Evolutionary conservation across 2,888 invertebrate species (phyloP).

Genomic region (Vesta saturnalis): DNA sequence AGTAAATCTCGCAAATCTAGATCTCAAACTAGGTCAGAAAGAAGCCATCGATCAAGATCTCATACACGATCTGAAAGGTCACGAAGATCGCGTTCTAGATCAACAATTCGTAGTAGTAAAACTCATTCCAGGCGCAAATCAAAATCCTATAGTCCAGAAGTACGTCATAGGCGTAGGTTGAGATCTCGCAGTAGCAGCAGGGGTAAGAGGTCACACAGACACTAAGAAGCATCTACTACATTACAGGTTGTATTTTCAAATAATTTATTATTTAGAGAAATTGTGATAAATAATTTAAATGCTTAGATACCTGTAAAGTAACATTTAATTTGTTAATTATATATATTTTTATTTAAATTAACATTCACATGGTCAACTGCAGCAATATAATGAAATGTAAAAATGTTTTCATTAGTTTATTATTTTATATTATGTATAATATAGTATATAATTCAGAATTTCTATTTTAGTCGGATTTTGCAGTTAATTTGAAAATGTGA

Average conservation of each 20-base stretch:
- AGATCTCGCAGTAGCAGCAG: slow-evolving; percentile 48
- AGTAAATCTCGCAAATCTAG: slow-evolving; percentile 19
- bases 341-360: background rate
- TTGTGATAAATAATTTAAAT: background rate
- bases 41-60: slow-evolving; percentile 25
- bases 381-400: background rate
- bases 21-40: slow-evolving; percentile 23
- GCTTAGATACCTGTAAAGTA: background rate
- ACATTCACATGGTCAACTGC: too few species aligned
- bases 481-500: too few species aligned
- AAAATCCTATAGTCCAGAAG: slow-evolving; percentile 43
- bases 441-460: too few species aligned
- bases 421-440: too few species aligned
- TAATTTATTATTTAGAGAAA: slow-evolving; percentile 16
- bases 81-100: slow-evolving; percentile 33
- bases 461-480: too few species aligned
- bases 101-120: slow-evolving; percentile 28
- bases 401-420: background rate
- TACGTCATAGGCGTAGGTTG: slow-evolving; percentile 44
- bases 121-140: slow-evolving; percentile 46
- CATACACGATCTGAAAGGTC: slow-evolving; percentile 19
- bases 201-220: slow-evolving; percentile 52
- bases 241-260: slow-evolving; percentile 44
- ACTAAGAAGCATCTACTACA: slow-evolving; percentile 43
- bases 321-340: background rate